Evolutionary conservation across 2,888 invertebrate genomes (phyloP), one percentile per base, ranked within the genome.

Genomic region (Dermolepida albohirtum): DNA sequence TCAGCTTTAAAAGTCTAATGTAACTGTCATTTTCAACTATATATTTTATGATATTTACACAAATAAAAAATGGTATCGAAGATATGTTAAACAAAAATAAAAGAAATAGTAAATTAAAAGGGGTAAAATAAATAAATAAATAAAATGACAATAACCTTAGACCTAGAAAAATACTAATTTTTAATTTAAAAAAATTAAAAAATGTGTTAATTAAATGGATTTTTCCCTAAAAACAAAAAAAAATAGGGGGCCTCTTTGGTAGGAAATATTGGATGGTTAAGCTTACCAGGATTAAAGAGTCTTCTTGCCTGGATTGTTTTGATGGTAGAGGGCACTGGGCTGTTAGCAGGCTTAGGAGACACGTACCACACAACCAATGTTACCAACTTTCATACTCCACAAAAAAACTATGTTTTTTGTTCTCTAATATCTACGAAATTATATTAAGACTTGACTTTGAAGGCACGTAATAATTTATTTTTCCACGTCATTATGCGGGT

Each of bases 311-410:
- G 79, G 78, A 79, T 74, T 73, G 78, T 76, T 51, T 66, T 57
- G 66, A 57, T 66, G 57, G 57, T 50, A 74, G 75, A 79, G 78
- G 81, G 80, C 81, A 78, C 80, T 80, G 78, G 80, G 79, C 79
- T 81, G 80, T 81, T 82, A 80, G 80, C 80, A 79, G 80, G 80
- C 78, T 77, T 75, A 73, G 77, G 76, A 78, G 76, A 78, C 75
- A 77, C 77, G 79, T 78, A 78, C 72, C 78, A 78, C 78, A 77
- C 78, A 80, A 77, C 75, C 80, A 76, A 76, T 76, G 73, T 78
- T 75, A 75, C 71, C 76, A 75, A 75, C 77, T 76, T 74, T 76
- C 77, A 77, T 74, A 75, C 71, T 68, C 51, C 63, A 50, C 40
- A 63, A 51, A 51, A 41, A 51, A 59, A 59, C 59, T 59, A 54